Evolutionary conservation across 2,888 invertebrate species (phyloP).

Genomic region (Drosophila testacea): DNA sequence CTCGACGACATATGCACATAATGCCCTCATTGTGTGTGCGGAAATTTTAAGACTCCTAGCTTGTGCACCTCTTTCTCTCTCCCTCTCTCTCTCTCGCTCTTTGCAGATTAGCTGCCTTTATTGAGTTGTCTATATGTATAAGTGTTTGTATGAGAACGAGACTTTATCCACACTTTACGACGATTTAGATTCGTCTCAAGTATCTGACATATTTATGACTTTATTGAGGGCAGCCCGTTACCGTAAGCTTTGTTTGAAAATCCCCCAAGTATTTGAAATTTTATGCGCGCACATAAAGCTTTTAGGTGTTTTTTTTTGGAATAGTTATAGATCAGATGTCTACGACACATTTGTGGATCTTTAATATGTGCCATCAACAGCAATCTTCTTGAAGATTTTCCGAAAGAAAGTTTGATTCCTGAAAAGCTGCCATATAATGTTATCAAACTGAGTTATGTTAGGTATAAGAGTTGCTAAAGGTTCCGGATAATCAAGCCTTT

Average conservation of each 20-base stretch:
- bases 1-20: slow-evolving; percentile 19
- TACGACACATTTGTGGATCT: slow-evolving; percentile 1
- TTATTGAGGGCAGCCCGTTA: slow-evolving; percentile 61
- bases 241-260: slow-evolving; percentile 21
- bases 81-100: neutral
- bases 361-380: slow-evolving; percentile 33
- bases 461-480: no score
- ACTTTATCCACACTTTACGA: slow-evolving; percentile 34
- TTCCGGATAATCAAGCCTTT: no score
- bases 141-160: neutral
- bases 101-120: slow-evolving; percentile 61
- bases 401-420: neutral
- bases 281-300: slow-evolving; percentile 44
- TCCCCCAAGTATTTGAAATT: slow-evolving; percentile 12
- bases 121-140: slow-evolving; percentile 37
- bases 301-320: slow-evolving; percentile 17
- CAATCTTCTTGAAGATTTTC: neutral
- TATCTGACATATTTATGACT: slow-evolving; percentile 52
- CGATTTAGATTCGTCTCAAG: slow-evolving; percentile 45
- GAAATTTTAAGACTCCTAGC: slow-evolving; percentile 29
- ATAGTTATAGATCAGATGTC: slow-evolving; percentile 12
- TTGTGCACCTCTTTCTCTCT: slow-evolving; percentile 17
- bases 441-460: neutral
- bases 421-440: neutral
- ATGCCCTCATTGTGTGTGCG: slow-evolving; percentile 62